Conservation (phyloP, 2,797 vertebrate genomes). For the Carduelis carduelis region DNA sequence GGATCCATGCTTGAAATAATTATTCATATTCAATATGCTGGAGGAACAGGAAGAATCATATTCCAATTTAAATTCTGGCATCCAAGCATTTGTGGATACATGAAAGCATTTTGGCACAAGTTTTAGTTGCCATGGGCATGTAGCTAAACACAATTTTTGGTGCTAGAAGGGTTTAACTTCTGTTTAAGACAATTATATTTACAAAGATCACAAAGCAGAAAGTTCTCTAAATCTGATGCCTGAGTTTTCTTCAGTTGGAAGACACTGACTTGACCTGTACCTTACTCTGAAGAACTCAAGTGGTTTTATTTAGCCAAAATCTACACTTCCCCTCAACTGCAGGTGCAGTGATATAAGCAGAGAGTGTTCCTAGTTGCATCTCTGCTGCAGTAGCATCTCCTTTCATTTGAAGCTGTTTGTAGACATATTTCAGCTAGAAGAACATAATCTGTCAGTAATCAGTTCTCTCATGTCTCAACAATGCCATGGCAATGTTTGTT, state of each 20-base stretch:
- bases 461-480: not conserved
- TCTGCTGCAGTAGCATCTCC: not conserved
- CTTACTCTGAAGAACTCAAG: slow-evolving; percentile 2
- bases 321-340: not conserved
- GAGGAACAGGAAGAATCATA: slow-evolving; percentile 28
- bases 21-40: slow-evolving; percentile 23
- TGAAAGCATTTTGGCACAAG: slow-evolving; percentile 35
- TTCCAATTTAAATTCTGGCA: slow-evolving; percentile 27
- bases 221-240: not conserved
- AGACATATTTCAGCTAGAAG: not conserved
- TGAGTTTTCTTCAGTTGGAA: not conserved
- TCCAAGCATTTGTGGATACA: not conserved
- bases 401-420: not conserved
- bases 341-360: not conserved
- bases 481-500: not conserved
- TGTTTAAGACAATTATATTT: slow-evolving; percentile 5
- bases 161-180: not conserved
- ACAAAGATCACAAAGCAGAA: not conserved
- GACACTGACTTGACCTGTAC: slow-evolving; percentile 10
- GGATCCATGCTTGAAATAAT: not conserved
- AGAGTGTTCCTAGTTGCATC: not conserved
- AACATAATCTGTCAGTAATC: slow-evolving; percentile 27
- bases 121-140: not conserved
- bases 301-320: not conserved
- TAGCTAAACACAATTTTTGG: not conserved